These are phyloP conservation scores for Drosophila tristis DNA, from an alignment of 1,140 invertebrate species.

Conservation along the genomic window DNA sequence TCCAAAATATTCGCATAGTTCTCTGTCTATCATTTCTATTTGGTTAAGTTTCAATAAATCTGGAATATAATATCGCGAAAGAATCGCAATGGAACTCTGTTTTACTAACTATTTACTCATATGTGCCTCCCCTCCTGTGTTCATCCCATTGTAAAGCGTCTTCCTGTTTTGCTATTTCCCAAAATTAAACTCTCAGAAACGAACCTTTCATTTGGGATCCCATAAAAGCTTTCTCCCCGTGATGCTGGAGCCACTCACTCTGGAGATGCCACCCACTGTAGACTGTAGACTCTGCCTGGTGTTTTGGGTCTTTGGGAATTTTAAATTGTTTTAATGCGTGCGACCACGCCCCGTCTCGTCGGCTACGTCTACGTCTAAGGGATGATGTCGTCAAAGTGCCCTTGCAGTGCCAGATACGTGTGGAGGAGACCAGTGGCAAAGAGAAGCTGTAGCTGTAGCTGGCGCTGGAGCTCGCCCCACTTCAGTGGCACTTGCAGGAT, in stretches of 20 bases:
- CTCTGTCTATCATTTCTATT: no score
- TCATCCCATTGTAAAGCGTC: not conserved
- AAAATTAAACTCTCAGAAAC: constrained; percentile 11
- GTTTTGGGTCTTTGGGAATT: constrained; percentile 67
- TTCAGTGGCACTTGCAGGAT: constrained; percentile 60
- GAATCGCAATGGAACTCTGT: no score
- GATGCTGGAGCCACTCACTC: not conserved
- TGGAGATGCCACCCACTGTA: constrained; percentile 29
- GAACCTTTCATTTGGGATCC: constrained; percentile 6
- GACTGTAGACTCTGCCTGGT: constrained; percentile 34
- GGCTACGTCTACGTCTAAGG: constrained; percentile 13
- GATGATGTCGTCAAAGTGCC: constrained; percentile 70
- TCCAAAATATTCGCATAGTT: no score
- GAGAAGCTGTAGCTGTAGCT: not conserved
- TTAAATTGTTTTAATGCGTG: constrained; percentile 78
- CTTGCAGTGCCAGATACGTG: constrained; percentile 5
- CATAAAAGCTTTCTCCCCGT: not conserved
- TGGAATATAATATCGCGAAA: no score
- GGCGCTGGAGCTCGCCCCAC: constrained; percentile 5
- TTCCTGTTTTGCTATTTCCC: not conserved
- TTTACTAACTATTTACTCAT: no score
- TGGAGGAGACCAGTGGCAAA: not conserved
- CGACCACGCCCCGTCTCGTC: constrained; percentile 58
- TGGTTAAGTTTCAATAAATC: no score
- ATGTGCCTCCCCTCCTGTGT: not conserved